phyloP scores from a whole-genome alignment of 2,888 invertebrate species.

The Notocelia uddmanniana region DNA sequence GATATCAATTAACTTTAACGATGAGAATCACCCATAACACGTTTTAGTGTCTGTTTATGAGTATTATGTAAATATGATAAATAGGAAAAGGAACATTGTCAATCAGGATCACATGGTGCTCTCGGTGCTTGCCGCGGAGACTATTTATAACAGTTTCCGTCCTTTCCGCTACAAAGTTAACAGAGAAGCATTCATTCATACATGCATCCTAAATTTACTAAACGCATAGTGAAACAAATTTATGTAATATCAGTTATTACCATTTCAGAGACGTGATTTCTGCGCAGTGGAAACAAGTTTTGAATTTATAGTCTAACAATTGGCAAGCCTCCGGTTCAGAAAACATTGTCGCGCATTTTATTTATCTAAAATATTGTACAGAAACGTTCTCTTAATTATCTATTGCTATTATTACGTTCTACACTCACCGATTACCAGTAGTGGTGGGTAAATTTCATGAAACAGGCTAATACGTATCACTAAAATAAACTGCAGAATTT shows the following conservation, averaged over 20 bases:
- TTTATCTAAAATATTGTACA: constrained; percentile 6
- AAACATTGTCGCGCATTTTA: constrained; percentile 24
- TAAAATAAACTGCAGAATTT: constrained; percentile 39
- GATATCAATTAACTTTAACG: too few relatives aligned
- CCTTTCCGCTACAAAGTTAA: constrained; percentile 28
- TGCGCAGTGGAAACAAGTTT: not conserved
- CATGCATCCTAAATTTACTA: not conserved
- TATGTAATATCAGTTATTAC: not conserved
- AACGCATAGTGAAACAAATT: not conserved
- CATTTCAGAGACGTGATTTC: not conserved
- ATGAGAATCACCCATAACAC: too few relatives aligned
- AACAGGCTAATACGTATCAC: constrained; percentile 30
- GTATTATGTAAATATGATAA: constrained; percentile 15
- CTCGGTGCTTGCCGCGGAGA: constrained; percentile 12
- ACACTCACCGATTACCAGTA: constrained; percentile 35
- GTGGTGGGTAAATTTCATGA: constrained; percentile 31
- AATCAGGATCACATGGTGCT: constrained; percentile 15
- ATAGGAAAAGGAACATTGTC: not conserved
- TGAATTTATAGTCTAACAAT: not conserved
- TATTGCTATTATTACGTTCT: not conserved
- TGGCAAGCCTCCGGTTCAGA: constrained; percentile 17
- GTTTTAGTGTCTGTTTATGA: constrained; percentile 20
- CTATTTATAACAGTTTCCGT: constrained; percentile 37
- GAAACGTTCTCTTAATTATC: not conserved
- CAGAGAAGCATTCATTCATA: constrained; percentile 27